Percentiles rank a stretch among this genome's conserved stretches.
Evolutionary conservation across 2,113 vertebrate genomes (phyloP).

Genomic region (Lampris megalopsis): DNA sequence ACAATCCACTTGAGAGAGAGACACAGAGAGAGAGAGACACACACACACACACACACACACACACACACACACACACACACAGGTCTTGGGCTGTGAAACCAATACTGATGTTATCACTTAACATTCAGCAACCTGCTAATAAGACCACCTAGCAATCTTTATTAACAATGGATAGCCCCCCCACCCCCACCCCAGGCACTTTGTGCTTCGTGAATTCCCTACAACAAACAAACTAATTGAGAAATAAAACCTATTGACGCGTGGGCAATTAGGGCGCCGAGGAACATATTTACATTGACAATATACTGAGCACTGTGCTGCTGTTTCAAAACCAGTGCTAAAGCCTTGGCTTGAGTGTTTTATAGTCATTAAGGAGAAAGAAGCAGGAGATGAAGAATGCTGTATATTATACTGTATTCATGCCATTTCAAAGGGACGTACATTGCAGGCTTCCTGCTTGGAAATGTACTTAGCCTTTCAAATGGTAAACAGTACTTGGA

Average conservation of each 20-base stretch:
- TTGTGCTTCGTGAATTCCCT: slow-evolving; percentile 24
- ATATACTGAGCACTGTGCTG: not conserved
- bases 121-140: slow-evolving; percentile 14
- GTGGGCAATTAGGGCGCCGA: slow-evolving; percentile 7
- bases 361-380: not conserved
- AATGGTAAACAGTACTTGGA: too few relatives aligned
- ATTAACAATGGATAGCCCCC: not conserved
- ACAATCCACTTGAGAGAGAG: not conserved
- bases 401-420: not conserved
- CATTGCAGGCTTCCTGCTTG: too few relatives aligned
- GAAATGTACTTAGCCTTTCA: too few relatives aligned
- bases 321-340: slow-evolving; percentile 28
- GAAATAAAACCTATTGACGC: slow-evolving; percentile 19
- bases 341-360: not conserved
- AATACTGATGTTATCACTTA: slow-evolving; percentile 7
- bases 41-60: slow-evolving; percentile 2
- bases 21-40: too few relatives aligned
- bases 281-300: not conserved
- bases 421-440: too few relatives aligned
- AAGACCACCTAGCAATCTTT: not conserved
- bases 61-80: not conserved
- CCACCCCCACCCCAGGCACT: not conserved
- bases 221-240: slow-evolving; percentile 53
- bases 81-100: slow-evolving; percentile 18
- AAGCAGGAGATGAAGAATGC: not conserved